phyloP scores from a whole-genome alignment of 1,140 invertebrate species.

The Goniozus legneri region DNA sequence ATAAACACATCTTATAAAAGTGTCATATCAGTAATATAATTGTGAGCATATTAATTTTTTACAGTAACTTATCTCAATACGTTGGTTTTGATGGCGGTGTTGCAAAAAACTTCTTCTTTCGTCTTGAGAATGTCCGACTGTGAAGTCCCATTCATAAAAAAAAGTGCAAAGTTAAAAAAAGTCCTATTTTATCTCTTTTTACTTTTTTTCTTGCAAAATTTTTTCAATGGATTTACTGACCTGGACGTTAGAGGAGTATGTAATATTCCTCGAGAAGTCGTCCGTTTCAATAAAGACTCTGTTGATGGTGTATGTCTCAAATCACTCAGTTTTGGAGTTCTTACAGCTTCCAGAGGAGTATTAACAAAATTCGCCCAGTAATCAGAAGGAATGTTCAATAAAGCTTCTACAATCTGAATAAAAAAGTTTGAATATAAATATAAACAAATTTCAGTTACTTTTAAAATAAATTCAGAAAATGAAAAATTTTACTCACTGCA shows the following conservation, averaged over 20 bases:
- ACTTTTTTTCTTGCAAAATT: background rate
- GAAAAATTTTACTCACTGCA: conserved; percentile 44
- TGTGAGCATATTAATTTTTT: background rate
- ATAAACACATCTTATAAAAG: background rate
- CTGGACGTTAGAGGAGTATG: conserved; percentile 44
- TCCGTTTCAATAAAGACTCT: conserved; percentile 55
- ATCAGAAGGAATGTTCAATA: conserved; percentile 63
- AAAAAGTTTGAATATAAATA: conserved; percentile 8
- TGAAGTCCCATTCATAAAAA: background rate
- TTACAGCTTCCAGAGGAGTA: conserved; percentile 30
- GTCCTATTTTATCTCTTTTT: background rate
- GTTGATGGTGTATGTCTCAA: conserved; percentile 57
- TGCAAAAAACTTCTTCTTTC: conserved; percentile 51
- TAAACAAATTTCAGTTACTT: conserved; percentile 5
- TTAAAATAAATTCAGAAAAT: background rate
- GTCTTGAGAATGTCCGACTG: conserved; percentile 44
- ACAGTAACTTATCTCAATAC: conserved; percentile 24
- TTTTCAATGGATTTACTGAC: conserved; percentile 16
- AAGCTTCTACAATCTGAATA: conserved; percentile 62
- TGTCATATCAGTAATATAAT: background rate
- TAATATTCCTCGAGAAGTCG: conserved; percentile 44
- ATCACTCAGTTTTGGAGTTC: conserved; percentile 39
- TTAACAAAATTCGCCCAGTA: conserved; percentile 67
- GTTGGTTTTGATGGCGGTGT: conserved; percentile 43
- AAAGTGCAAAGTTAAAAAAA: background rate